These are phyloP conservation scores for Paracentrotus lividus DNA, from an alignment of 53 echinoderm and acorn worm genomes.

Conservation along the genomic window DNA sequence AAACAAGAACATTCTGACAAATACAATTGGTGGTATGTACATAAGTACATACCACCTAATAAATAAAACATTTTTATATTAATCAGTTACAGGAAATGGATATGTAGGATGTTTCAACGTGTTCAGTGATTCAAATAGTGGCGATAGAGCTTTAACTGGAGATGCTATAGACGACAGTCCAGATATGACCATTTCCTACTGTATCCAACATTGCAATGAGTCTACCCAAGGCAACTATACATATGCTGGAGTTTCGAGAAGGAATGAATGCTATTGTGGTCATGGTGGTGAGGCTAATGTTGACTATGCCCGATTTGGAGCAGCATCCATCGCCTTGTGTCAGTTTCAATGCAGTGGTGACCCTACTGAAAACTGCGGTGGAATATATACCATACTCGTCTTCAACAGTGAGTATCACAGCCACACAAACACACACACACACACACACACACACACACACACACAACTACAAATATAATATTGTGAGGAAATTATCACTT, in stretches of 20 bases:
- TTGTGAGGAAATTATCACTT: no score
- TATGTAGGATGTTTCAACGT: slow-evolving; percentile 24
- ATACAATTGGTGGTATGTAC: no score
- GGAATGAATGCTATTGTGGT: slow-evolving; percentile 45
- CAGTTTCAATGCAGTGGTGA: not conserved
- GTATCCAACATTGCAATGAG: not conserved
- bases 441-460: no score
- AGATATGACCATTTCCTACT: slow-evolving; percentile 4
- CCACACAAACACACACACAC: no score
- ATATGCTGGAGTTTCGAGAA: no score
- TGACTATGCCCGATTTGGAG: not conserved
- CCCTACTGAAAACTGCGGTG: slow-evolving; percentile 27
- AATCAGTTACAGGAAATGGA: not conserved
- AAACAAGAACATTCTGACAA: no score
- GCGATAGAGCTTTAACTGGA: not conserved
- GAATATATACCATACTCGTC: not conserved
- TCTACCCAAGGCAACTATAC: not conserved
- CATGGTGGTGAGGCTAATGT: not conserved
- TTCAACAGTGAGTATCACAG: slow-evolving; percentile 4
- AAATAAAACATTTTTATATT: no score
- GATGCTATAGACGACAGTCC: not conserved
- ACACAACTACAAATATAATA: no score
- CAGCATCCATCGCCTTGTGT: not conserved
- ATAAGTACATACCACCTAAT: no score
- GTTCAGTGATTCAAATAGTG: not conserved